Conservation (phyloP, 2,888 invertebrate species). For the Hypomecis atomaria region DNA sequence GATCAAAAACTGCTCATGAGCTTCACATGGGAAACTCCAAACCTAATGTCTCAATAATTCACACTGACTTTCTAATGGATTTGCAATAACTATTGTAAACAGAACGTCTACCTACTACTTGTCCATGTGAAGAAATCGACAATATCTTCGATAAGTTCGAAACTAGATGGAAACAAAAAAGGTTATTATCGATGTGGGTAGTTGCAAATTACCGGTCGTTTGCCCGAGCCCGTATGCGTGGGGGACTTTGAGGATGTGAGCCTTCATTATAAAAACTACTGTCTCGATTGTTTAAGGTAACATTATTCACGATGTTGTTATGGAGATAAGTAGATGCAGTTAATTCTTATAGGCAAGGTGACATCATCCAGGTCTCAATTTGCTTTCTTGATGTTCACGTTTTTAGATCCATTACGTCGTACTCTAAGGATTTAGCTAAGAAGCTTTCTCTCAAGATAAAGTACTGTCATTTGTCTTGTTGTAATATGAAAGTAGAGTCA, state of each 20-base stretch:
- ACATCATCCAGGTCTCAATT: conserved; percentile 32
- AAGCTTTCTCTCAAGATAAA: conserved; percentile 28
- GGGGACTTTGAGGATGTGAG: conserved; percentile 48
- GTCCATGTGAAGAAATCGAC: conserved; percentile 9
- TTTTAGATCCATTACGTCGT: conserved; percentile 26
- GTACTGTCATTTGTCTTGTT: conserved; percentile 29
- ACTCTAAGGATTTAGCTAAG: conserved; percentile 15
- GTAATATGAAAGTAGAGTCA: conserved; percentile 36
- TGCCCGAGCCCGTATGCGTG: conserved; percentile 62
- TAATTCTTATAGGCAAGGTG: conserved; percentile 30
- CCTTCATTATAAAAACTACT: conserved; percentile 36
- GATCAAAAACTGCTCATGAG: conserved; percentile 28
- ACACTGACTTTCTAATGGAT: conserved; percentile 57
- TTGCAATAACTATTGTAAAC: conserved; percentile 41
- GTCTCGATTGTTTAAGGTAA: conserved; percentile 37
- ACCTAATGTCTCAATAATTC: conserved; percentile 50
- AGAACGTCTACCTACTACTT: conserved; percentile 21
- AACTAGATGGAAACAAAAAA: conserved; percentile 31
- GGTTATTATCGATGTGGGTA: conserved; percentile 52
- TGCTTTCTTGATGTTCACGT: conserved; percentile 13
- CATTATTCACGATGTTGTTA: conserved; percentile 33
- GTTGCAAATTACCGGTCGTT: conserved; percentile 68
- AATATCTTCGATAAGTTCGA: conserved; percentile 15
- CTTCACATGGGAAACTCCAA: conserved; percentile 47
- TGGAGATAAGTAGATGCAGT: conserved; percentile 34